A percentile compares a stretch with the other conserved stretches of the same genome.
Evolutionary conservation across 2,797 vertebrate genomes (phyloP).

Genomic region (Pteronotus mesoamericanus): DNA sequence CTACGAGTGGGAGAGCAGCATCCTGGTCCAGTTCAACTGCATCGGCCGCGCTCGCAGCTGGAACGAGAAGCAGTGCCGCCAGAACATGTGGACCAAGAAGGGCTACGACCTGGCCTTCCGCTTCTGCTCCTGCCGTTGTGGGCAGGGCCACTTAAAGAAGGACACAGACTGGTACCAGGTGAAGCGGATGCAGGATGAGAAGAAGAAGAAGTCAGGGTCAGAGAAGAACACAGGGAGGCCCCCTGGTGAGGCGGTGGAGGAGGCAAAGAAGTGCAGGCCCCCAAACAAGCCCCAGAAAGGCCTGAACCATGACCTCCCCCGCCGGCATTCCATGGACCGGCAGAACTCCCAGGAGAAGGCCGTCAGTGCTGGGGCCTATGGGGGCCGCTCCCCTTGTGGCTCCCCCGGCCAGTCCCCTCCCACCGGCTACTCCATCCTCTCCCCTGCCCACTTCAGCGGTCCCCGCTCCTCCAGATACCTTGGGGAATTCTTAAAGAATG

Average conservation of each 20-base stretch:
- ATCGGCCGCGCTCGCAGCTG: constrained; percentile 97
- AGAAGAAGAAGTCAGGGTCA: constrained; percentile 90
- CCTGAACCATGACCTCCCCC: constrained; percentile 90
- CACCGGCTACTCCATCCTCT: constrained; percentile 90
- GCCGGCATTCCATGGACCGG: constrained; percentile 92
- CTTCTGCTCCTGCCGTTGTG: constrained; percentile 98
- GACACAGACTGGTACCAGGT: constrained; percentile 99
- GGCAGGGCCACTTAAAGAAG: constrained; percentile 97
- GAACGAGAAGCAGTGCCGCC: constrained; percentile 99
- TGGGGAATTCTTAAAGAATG: constrained; percentile 96
- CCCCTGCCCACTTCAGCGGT: constrained; percentile 85
- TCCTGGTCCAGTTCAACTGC: constrained; percentile 98
- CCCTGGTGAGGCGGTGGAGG: constrained; percentile 85
- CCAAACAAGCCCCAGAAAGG: constrained; percentile 88
- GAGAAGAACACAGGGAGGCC: constrained; percentile 88
- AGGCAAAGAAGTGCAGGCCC: constrained; percentile 90
- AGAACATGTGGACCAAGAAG: constrained; percentile 99
- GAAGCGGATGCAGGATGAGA: constrained; percentile 94
- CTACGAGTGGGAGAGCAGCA: constrained; percentile 99
- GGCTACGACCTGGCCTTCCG: constrained; percentile 98
- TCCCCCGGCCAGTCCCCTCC: constrained; percentile 95
- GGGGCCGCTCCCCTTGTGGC: constrained; percentile 89
- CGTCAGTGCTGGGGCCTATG: constrained; percentile 73
- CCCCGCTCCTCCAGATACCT: constrained; percentile 92
- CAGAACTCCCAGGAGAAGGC: constrained; percentile 95